Evolutionary conservation across 2,797 vertebrate species (phyloP).

Genomic region (Mus caroli): DNA sequence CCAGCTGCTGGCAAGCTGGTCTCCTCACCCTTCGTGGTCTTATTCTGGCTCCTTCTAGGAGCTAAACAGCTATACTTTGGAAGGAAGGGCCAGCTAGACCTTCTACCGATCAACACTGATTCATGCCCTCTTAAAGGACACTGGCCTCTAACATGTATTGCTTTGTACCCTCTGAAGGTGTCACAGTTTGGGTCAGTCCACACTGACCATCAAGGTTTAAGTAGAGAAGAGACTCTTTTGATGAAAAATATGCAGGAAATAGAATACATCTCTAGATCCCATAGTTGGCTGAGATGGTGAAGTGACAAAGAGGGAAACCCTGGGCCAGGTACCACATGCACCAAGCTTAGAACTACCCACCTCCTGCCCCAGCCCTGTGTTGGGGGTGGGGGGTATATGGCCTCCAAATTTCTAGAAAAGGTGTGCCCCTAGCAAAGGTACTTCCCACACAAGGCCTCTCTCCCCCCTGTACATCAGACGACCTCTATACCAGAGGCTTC

Average conservation of each 20-base stretch:
- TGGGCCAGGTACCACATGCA: accelerated
- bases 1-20: not conserved
- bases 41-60: not conserved
- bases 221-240: not conserved
- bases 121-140: not conserved
- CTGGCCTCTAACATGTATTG: not conserved
- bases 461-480: not conserved
- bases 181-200: not conserved
- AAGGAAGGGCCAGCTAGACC: accelerated
- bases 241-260: not conserved
- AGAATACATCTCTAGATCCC: not conserved
- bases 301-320: not conserved
- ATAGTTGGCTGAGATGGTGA: not conserved
- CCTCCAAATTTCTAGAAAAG: not conserved
- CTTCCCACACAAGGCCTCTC: not conserved
- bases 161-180: not conserved
- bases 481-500: not conserved
- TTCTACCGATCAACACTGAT: not conserved
- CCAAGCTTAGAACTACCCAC: not conserved
- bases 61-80: not conserved
- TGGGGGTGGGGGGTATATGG: not conserved
- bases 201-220: not conserved
- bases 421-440: not conserved
- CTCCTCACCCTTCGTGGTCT: not conserved
- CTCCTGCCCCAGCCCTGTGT: not conserved